Evolutionary conservation across 2,113 vertebrate genomes (phyloP).

Genomic region (Pelecanoides urinatrix): DNA sequence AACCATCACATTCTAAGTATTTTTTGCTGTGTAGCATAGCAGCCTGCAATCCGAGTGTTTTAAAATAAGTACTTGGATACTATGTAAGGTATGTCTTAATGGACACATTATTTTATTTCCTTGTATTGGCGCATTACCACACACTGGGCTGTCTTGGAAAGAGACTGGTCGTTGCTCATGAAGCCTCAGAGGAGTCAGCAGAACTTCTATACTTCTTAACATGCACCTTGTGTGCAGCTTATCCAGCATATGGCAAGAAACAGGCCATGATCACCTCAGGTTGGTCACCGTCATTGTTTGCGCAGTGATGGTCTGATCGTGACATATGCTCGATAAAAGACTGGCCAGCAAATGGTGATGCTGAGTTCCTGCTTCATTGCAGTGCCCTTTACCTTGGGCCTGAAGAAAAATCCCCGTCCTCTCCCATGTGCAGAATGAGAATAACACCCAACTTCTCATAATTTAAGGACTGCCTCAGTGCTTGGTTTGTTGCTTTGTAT

Average conservation of each 20-base stretch:
- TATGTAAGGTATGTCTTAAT: not conserved
- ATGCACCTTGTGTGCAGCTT: not conserved
- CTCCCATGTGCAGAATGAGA: not conserved
- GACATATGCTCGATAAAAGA: not conserved
- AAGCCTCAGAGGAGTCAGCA: not conserved
- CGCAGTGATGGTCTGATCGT: not conserved
- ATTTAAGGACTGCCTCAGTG: not conserved
- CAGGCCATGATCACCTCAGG: not conserved
- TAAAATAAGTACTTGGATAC: slow-evolving; percentile 11
- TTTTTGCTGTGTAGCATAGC: not conserved
- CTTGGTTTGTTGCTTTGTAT: not conserved
- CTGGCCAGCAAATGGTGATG: accelerated
- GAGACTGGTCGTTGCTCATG: not conserved
- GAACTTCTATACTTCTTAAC: not conserved
- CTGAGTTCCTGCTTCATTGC: not conserved
- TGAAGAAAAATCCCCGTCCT: not conserved
- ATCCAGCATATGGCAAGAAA: not conserved
- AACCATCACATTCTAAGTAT: slow-evolving; percentile 3
- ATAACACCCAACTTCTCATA: not conserved
- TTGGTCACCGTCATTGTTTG: not conserved
- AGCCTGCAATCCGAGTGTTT: not conserved
- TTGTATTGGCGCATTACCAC: not conserved
- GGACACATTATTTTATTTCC: not conserved
- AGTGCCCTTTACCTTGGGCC: not conserved
- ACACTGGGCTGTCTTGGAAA: not conserved